These are phyloP conservation scores for Sciurus carolinensis DNA, from an alignment of 2,797 vertebrate species.

Conservation along the genomic window DNA sequence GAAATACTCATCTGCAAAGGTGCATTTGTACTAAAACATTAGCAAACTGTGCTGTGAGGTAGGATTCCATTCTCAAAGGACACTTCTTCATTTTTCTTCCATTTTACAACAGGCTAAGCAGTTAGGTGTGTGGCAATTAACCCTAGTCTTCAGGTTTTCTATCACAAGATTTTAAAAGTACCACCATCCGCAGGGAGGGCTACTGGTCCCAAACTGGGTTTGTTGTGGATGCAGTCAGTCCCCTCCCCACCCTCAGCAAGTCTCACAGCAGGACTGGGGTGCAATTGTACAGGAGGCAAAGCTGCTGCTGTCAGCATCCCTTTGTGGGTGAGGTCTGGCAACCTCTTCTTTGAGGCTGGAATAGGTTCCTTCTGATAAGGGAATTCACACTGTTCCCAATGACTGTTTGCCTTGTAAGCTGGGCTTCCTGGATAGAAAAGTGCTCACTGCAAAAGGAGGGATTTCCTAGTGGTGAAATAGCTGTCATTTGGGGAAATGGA, in stretches of 20 bases:
- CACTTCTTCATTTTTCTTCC: not conserved
- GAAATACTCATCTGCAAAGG: constrained; percentile 24
- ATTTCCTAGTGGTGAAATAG: constrained; percentile 42
- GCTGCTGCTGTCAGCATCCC: not conserved
- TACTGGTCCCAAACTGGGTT: not conserved
- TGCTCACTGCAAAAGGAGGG: not conserved
- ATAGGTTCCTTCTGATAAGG: not conserved
- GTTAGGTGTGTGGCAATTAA: not conserved
- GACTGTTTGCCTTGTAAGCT: not conserved
- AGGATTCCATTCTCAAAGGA: not conserved
- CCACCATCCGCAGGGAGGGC: not conserved
- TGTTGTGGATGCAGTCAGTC: not conserved
- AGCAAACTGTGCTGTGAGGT: constrained; percentile 3
- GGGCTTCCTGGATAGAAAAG: not conserved
- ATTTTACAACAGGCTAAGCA: not conserved
- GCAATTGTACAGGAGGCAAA: not conserved
- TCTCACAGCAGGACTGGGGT: not conserved
- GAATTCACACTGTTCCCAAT: constrained; percentile 3
- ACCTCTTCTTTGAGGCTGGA: not conserved
- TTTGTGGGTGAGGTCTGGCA: not conserved
- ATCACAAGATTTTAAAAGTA: not conserved
- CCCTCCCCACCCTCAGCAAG: not conserved
- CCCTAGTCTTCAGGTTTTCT: not conserved
- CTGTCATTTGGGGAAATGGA: constrained; percentile 1
- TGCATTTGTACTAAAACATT: constrained; percentile 56